Evolutionary conservation across 2,113 vertebrate species (phyloP), one percentile per base, ranked within the genome.

Genomic region (Protomyctophum bolini): DNA sequence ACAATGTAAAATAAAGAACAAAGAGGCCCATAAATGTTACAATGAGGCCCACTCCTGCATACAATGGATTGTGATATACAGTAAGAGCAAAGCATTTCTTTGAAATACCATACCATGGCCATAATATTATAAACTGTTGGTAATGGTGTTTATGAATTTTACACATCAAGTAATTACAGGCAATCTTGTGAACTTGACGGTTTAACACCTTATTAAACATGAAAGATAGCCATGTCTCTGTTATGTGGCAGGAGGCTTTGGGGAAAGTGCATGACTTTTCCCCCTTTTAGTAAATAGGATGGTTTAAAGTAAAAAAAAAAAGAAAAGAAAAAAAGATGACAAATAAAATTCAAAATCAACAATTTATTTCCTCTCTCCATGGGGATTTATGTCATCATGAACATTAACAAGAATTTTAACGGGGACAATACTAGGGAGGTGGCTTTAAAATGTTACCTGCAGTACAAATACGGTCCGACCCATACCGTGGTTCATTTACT

Each of bases 361-460:
- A 51, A 77, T 93, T 90, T 91, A 91, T 92, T 92, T 86, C 84
- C 68, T 82, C 80, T 92, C 78, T 85, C 80, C 82, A 66, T 41
- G 41, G 83, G 87, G 76, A 86, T 85, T 69, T 71, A 76, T 21
- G 72, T 89, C 77, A 81, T 81, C 62, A 74, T 76, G 82, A 88
- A 92, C 84, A 88, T 83, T 86, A 86, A 91, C 82, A 90, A 72
- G 76, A 81, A 78, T 75, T 83, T 82, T 76, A 88, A 87, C 81
- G 72, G 73, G 81, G 83, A 85, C 75, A 90, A 86, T 77, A 77
- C 68, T 74, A 73, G 21, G 72, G 77, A 72, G 79, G 79, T 89
- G 78, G 72, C 70, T 77, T 83, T 48, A 59, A 86, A 82, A 70
- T 82, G 73, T 84, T 72, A 63, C 77, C 21, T 21, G 21, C 81